These are phyloP conservation scores for Oreochromis aureus DNA, from an alignment of 2,113 vertebrate species.

Conservation along the genomic window DNA sequence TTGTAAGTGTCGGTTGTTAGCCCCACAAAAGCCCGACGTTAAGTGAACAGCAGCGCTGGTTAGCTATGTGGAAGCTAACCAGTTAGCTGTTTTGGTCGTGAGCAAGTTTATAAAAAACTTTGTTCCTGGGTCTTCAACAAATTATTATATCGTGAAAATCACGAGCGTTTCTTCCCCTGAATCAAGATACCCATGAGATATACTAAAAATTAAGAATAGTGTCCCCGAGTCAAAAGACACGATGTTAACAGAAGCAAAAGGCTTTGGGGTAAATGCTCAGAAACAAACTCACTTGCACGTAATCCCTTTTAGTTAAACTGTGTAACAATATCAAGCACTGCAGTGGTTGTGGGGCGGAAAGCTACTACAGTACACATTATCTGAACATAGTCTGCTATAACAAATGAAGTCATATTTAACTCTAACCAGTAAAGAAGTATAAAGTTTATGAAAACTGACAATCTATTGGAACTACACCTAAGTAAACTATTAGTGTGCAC, in stretches of 20 bases:
- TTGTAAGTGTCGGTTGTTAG: not conserved
- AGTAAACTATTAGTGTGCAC: not conserved
- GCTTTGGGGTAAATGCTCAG: not conserved
- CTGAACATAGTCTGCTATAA: not conserved
- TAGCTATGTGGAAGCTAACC: not conserved
- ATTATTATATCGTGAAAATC: not conserved
- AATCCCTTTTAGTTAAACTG: not conserved
- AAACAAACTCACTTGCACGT: not conserved
- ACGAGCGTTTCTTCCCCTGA: not conserved
- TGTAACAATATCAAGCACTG: not conserved
- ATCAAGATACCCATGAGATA: rapidly evolving
- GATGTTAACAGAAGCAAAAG: not conserved
- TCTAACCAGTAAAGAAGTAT: not conserved
- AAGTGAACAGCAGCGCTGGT: not conserved
- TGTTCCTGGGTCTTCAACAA: not conserved
- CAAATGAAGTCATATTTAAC: not conserved
- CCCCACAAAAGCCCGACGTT: not conserved
- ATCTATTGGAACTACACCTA: not conserved
- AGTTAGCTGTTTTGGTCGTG: not conserved
- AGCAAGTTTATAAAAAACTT: not conserved
- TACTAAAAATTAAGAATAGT: not conserved
- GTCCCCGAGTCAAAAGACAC: not conserved
- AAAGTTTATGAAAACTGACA: not conserved
- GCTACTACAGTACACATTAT: not conserved
- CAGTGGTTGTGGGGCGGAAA: not conserved